Base-by-base conservation (phyloP, 1,140 invertebrate genomes). In the Drosophila tani region DNA sequence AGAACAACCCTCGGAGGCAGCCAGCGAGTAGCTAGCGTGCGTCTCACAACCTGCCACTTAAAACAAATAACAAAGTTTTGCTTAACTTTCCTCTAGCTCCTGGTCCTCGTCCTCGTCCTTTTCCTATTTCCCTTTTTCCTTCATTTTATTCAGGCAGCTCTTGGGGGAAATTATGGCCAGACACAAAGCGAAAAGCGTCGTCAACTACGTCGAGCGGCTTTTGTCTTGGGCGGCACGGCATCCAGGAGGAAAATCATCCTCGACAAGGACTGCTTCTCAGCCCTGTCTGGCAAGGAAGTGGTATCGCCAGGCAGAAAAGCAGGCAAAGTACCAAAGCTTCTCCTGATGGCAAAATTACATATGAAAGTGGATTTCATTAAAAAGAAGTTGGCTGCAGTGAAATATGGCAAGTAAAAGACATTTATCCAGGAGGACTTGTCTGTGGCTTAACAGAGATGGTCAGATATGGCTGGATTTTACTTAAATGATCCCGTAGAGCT, bases 1-100 rank as follows among this genome's bases (percentile, higher is more conserved):
- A 58, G 78, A 56, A 56, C 70, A 75, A 75, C 60, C 62, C 62
- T 64, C 70, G 74, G 50, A 69, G 47, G 59, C 60, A 73, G 64
- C 41, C 66, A 46, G 67, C 64, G 64, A 70, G 70, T 38, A 73
- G 70, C 70, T 73, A 77, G 82, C 82, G 78, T 84, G 82, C 82
- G 84, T 63, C 84, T 67, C 81, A 78, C 85, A 90, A 90, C 85
- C 85, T 90, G 85, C 85, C 85, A 90, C 85, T 90, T 90, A 90
- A 90, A 90, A 90, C 85, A 90, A 90, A 90, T 90, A 90, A 90
- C 85, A 90, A 90, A 90, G 81, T 90, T 90, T 90, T 90, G 85
- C 85, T 90, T 90, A 90, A 90, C 85, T 90, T 88, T 88, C 84
- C 75, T 75, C 64, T 70, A 70, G 64, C 64, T 76, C 62, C 63